Evolutionary conservation across 2,113 vertebrate genomes (phyloP).

Genomic region (Mesocricetus auratus): DNA sequence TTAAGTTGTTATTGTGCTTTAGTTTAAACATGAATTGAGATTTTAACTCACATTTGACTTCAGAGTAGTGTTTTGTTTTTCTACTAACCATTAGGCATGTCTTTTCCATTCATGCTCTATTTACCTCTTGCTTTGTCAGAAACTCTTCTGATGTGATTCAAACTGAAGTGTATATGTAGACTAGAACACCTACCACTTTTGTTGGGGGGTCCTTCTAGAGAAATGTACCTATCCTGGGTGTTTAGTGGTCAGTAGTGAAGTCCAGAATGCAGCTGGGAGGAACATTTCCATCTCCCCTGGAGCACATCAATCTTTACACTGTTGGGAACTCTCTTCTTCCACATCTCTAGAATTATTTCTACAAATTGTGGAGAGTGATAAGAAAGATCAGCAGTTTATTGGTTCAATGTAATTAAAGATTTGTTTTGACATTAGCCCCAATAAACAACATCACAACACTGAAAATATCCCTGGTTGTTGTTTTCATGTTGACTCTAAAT

Average conservation of each 20-base stretch:
- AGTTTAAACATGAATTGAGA: neutral
- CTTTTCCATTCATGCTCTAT: neutral
- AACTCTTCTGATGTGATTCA: neutral
- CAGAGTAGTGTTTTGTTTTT: neutral
- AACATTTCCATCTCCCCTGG: neutral
- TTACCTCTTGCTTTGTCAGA: neutral
- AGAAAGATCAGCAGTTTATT: neutral
- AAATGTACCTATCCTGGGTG: neutral
- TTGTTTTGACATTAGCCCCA: neutral
- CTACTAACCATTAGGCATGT: neutral
- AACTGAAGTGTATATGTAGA: neutral
- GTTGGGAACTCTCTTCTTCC: no score
- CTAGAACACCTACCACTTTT: neutral
- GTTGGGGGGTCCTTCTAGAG: neutral
- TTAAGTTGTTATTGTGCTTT: neutral
- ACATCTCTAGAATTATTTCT: neutral
- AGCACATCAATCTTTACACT: neutral
- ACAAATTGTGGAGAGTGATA: neutral
- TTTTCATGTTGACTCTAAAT: constrained; percentile 4
- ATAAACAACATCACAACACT: neutral
- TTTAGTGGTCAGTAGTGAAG: neutral
- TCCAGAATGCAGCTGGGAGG: neutral
- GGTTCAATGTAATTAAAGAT: neutral
- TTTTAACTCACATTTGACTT: neutral
- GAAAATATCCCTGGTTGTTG: neutral